Evolutionary conservation across 2,113 vertebrate genomes (phyloP), one percentile per base, ranked within the genome.

Genomic region (Pardalotus punctatus): DNA sequence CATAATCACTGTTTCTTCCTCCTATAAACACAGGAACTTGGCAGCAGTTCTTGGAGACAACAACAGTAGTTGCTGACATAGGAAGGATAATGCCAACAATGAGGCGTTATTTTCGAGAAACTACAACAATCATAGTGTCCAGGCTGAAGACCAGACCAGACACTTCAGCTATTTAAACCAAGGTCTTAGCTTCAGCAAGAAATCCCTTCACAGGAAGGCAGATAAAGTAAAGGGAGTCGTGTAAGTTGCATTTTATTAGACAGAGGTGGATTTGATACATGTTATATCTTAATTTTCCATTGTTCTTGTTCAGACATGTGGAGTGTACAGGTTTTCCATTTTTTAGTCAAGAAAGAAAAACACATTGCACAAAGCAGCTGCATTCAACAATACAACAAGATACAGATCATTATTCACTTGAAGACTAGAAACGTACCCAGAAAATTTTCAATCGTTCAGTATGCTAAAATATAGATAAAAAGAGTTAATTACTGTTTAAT

Each of bases 401-500:
- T 90, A 95, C 16, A 2, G 91, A 73, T 74, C 85, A 81, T 91
- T 94, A 86, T 42, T 90, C 90, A 96, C 93, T 95, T 96, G 57
- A 93, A 95, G 92, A 96, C 97, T 89, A 92, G 51, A 94, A 90
- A 95, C 33, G 43, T 73, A 94, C 88, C 82, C 88, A 88, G 76
- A 94, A 81, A 88, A 87, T 92, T 96, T 88, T 92, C 86, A 94
- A 25, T 94, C 92, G 17, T 93, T 92, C 94, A 81, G 67, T 97
- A 77, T 72, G 86, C 79, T 97, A 97, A 97, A 97, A 97, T 94
- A 95, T 56, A 96, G 91, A 94, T 88, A 95, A 97, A 96, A 80
- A 97, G 60, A 91, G 83, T 96, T 94, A 79, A 88, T 97, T 95
- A 95, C 80, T 94, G 90, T 97, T 96, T 95, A 97, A 97, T 97